These are phyloP conservation scores for Colostygia pectinataria DNA, from an alignment of 2,888 invertebrate genomes.

Conservation along the genomic window DNA sequence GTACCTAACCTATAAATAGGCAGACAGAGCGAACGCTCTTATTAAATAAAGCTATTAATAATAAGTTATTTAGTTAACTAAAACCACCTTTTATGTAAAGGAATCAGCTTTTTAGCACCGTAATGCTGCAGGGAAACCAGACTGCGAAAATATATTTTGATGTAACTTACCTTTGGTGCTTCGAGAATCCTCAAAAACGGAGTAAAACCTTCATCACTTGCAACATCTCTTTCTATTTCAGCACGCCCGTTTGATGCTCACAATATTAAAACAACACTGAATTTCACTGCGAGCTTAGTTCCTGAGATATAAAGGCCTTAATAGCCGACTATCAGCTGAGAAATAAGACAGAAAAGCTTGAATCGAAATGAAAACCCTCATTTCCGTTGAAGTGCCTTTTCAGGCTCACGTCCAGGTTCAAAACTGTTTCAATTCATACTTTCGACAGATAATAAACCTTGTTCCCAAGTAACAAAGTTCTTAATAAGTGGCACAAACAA, in stretches of 20 bases:
- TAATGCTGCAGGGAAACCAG: too few relatives aligned
- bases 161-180: slow-evolving; percentile 1
- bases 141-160: neutral
- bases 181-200: neutral
- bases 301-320: slow-evolving; percentile 2
- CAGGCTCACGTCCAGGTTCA: slow-evolving; percentile 14
- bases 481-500: neutral
- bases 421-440: slow-evolving; percentile 12
- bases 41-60: neutral
- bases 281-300: neutral
- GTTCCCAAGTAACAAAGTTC: neutral
- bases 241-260: neutral
- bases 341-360: slow-evolving; percentile 6
- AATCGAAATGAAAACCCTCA: slow-evolving; percentile 15
- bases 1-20: too few relatives aligned
- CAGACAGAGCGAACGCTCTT: neutral
- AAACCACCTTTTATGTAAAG: too few relatives aligned
- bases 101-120: too few relatives aligned
- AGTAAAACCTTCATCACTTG: neutral
- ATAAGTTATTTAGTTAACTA: too few relatives aligned
- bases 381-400: slow-evolving; percentile 20
- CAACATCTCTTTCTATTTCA: neutral
- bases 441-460: slow-evolving; percentile 7
- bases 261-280: slow-evolving; percentile 4
- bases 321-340: slow-evolving; percentile 2